Evolutionary conservation across 2,888 invertebrate genomes (phyloP).

Genomic region (Carabus problematicus): DNA sequence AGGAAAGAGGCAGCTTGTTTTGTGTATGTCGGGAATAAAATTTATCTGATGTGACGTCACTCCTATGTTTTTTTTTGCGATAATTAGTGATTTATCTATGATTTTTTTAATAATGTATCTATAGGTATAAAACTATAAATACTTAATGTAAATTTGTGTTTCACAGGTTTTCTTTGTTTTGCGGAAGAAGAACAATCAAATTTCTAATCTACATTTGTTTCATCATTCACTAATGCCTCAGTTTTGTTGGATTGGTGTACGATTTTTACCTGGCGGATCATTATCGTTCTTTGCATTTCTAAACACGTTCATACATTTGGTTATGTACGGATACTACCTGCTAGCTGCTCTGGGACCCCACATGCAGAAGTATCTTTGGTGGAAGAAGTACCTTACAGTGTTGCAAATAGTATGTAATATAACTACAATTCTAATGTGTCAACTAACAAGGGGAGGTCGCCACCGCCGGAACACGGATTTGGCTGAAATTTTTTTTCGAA

Average conservation of each 20-base stretch:
- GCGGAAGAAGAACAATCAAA: conserved; percentile 73
- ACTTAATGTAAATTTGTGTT: too few species aligned
- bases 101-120: too few species aligned
- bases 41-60: too few species aligned
- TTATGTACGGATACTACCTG: conserved; percentile 14
- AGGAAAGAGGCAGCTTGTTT: too few species aligned
- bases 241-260: conserved; percentile 64
- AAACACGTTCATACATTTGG: conserved; percentile 10
- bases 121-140: too few species aligned
- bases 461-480: too few species aligned
- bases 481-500: too few species aligned
- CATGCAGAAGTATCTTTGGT: conserved; percentile 20
- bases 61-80: too few species aligned
- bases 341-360: conserved; percentile 17
- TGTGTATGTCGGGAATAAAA: too few species aligned
- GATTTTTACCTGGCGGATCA: conserved; percentile 66
- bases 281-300: background rate
- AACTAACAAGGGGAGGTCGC: too few species aligned
- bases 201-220: conserved; percentile 72
- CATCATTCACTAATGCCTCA: conserved; percentile 69
- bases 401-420: conserved; percentile 12
- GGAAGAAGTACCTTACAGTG: conserved; percentile 10
- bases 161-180: conserved; percentile 68
- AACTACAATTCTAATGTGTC: too few species aligned
- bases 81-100: too few species aligned